Evolutionary conservation across 2,113 vertebrate species (phyloP).

Genomic region (Acrocephalus kingi): DNA sequence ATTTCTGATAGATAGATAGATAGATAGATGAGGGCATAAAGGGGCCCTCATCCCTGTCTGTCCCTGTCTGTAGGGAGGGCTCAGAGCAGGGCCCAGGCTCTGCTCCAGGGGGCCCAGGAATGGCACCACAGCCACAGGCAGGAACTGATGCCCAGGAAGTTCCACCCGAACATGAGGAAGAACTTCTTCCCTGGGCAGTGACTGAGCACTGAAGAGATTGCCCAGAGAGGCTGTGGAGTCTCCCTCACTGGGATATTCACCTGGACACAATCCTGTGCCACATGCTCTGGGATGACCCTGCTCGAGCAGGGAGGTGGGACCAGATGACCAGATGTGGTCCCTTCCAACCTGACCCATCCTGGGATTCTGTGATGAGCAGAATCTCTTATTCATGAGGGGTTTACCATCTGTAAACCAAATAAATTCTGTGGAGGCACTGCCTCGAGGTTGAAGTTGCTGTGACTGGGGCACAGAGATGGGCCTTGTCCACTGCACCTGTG

Average conservation of each 20-base stretch:
- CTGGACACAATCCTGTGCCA: not conserved
- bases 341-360: not conserved
- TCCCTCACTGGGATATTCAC: not conserved
- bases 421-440: fast-evolving
- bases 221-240: not conserved
- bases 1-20: not conserved
- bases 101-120: not conserved
- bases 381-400: not conserved
- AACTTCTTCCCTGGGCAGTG: not conserved
- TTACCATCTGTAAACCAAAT: not conserved
- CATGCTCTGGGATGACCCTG: not conserved
- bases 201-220: fast-evolving
- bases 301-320: fast-evolving
- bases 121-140: fast-evolving
- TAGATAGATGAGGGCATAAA: not conserved
- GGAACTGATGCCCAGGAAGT: not conserved
- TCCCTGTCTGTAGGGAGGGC: not conserved
- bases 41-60: not conserved
- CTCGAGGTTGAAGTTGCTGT: not conserved
- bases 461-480: fast-evolving
- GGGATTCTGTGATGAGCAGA: not conserved
- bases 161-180: not conserved
- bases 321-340: not conserved
- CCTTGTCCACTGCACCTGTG: fast-evolving
- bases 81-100: not conserved